A percentile compares a stretch with the other conserved stretches of the same genome.
phyloP scores from a whole-genome alignment of 2,888 invertebrate species.

The Thymelicus acteon region DNA sequence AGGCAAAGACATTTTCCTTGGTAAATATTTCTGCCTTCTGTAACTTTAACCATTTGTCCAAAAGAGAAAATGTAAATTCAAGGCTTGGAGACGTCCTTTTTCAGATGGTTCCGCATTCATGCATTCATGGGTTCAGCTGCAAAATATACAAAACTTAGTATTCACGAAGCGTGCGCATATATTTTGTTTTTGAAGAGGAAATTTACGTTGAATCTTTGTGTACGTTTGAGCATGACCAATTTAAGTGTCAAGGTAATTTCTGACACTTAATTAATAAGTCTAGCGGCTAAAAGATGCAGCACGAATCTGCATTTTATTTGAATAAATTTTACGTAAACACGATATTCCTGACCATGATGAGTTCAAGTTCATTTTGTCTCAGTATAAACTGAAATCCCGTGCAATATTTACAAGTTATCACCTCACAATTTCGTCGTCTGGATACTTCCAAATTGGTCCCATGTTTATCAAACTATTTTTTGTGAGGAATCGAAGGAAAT shows the following conservation, averaged over 20 bases:
- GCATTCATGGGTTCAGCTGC: constrained; percentile 8
- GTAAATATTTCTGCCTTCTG: not conserved
- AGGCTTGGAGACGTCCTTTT: not conserved
- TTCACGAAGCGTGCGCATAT: constrained; percentile 5
- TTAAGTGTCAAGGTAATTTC: constrained; percentile 1
- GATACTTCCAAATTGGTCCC: no score
- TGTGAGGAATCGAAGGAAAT: no score
- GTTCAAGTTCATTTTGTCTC: no score
- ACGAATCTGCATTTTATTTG: no score
- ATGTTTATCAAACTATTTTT: no score
- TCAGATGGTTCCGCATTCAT: constrained; percentile 16
- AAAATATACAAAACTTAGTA: constrained; percentile 5
- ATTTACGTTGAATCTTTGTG: not conserved
- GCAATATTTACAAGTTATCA: no score
- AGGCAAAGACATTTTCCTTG: not conserved
- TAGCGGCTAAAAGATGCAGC: not conserved
- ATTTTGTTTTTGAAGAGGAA: constrained; percentile 13
- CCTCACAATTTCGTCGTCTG: no score
- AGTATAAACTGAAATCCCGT: no score
- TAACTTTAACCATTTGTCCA: constrained; percentile 1
- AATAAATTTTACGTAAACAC: no score
- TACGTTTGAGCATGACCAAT: not conserved
- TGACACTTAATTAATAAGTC: not conserved
- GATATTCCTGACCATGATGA: no score
- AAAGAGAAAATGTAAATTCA: constrained; percentile 7